Evolutionary conservation across 2,113 vertebrate species (phyloP).

Genomic region (Pyrgilauda ruficollis): DNA sequence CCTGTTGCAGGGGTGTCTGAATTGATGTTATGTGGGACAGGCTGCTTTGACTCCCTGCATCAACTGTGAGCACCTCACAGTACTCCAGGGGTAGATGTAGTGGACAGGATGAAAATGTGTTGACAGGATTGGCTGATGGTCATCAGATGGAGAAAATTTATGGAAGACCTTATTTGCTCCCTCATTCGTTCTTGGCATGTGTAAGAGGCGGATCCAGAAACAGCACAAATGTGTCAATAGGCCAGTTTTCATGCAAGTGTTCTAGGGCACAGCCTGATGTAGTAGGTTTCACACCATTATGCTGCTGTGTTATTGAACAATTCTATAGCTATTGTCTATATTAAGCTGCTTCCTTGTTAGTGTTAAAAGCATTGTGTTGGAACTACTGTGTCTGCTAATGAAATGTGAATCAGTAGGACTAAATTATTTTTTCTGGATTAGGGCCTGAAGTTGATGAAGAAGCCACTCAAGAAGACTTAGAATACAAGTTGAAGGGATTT

Average conservation of each 20-base stretch:
- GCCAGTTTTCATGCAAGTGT: background rate
- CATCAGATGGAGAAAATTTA: background rate
- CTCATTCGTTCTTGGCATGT: background rate
- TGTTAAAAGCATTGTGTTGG: background rate
- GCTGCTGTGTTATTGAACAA: background rate
- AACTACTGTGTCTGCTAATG: background rate
- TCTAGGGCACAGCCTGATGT: background rate
- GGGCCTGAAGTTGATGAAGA: slow-evolving; percentile 89
- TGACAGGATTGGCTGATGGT: background rate
- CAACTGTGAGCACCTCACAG: rapidly evolving
- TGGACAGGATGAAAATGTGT: background rate
- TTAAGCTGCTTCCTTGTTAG: background rate
- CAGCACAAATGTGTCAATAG: background rate
- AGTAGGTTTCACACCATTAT: background rate
- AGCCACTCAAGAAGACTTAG: slow-evolving; percentile 90
- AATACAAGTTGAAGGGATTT: slow-evolving; percentile 93
- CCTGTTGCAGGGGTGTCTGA: background rate
- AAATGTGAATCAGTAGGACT: background rate
- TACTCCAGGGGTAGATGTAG: background rate
- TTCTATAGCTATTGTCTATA: background rate
- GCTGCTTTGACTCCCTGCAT: background rate
- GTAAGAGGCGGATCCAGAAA: background rate
- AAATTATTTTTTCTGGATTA: slow-evolving; percentile 48
- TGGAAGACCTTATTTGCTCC: rapidly evolving
- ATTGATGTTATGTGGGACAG: background rate